These are phyloP conservation scores for Trichoplax adhaerens DNA, from an alignment of 37 sponge, comb jelly and placozoan species.

Conservation along the genomic window DNA sequence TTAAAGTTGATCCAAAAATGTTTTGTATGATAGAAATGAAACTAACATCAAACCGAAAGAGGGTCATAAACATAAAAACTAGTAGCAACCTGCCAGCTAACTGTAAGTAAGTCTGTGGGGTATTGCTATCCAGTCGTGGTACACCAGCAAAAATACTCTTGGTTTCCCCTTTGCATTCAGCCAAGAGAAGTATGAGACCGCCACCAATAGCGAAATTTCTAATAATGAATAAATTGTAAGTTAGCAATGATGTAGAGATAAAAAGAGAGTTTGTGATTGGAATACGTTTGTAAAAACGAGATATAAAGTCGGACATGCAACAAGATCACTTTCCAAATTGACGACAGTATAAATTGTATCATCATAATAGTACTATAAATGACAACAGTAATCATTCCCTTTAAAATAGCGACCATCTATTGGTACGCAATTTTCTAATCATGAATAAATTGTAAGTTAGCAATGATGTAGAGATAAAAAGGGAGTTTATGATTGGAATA, in stretches of 20 bases:
- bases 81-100: slow-evolving; percentile 85
- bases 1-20: slow-evolving; percentile 46
- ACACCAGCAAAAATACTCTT: slow-evolving; percentile 99
- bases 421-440: too few relatives aligned
- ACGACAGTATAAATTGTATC: too few relatives aligned
- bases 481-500: too few relatives aligned
- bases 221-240: background rate
- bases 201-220: slow-evolving; percentile 85
- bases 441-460: too few relatives aligned
- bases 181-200: slow-evolving; percentile 72
- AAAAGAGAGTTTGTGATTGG: too few relatives aligned
- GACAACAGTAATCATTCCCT: too few relatives aligned
- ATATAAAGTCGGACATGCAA: too few relatives aligned
- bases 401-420: too few relatives aligned
- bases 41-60: slow-evolving; percentile 65
- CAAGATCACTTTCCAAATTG: too few relatives aligned
- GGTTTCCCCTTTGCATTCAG: slow-evolving; percentile 69
- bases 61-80: slow-evolving; percentile 92
- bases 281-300: too few relatives aligned
- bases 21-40: slow-evolving; percentile 43
- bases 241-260: background rate
- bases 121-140: slow-evolving; percentile 64
- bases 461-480: too few relatives aligned
- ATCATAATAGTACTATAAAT: too few relatives aligned
- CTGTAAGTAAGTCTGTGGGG: slow-evolving; percentile 88